These are phyloP conservation scores for Verasper variegatus DNA, from an alignment of 2,113 vertebrate genomes.

Conservation along the genomic window DNA sequence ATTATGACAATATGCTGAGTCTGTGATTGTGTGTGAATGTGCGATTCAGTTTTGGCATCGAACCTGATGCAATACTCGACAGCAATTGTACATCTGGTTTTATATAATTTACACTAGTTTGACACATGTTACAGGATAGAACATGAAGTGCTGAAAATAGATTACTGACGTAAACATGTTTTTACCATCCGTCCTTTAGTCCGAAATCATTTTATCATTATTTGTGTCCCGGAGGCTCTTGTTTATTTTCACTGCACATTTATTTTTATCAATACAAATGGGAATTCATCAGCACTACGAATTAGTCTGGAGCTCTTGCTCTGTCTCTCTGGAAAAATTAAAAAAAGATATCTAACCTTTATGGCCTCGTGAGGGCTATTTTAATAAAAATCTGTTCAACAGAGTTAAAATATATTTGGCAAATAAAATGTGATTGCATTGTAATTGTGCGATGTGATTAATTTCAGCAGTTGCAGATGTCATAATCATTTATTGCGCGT, in stretches of 20 bases:
- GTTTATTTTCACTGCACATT: conserved; percentile 14
- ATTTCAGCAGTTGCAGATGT: background rate
- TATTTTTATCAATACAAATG: conserved; percentile 10
- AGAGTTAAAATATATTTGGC: background rate
- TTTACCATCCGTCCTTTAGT: background rate
- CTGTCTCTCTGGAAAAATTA: background rate
- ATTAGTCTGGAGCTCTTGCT: conserved; percentile 6
- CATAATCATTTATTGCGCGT: conserved; percentile 10
- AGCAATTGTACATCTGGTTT: background rate
- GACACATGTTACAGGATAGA: no score
- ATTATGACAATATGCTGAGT: conserved; percentile 28
- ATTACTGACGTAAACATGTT: background rate
- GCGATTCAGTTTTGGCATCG: background rate
- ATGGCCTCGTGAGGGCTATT: background rate
- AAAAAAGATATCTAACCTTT: background rate
- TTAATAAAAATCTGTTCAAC: background rate
- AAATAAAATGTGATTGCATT: background rate
- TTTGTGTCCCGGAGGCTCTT: conserved; percentile 4
- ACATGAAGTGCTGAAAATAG: no score
- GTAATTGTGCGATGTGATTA: background rate
- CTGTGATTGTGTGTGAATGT: conserved; percentile 17
- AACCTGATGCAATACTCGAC: background rate
- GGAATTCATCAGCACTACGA: background rate
- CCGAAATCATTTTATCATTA: background rate
- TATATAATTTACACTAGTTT: no score